Conservation (phyloP, 1,140 invertebrate species). For the Rhynchophorus ferrugineus region DNA sequence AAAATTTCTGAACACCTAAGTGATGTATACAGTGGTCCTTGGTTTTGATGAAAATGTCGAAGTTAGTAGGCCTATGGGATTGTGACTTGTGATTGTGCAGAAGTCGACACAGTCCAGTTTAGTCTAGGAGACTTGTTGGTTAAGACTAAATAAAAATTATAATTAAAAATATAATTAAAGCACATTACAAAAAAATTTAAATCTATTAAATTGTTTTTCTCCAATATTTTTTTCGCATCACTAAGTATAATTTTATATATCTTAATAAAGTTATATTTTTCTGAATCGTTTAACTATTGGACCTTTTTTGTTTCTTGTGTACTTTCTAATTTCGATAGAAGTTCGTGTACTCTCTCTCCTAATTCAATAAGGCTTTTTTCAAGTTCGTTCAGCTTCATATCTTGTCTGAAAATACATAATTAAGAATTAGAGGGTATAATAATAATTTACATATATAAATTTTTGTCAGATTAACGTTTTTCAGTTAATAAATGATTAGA, state of each 20-base stretch:
- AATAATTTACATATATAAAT: too few species aligned
- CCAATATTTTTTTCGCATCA: not conserved
- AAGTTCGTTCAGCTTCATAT: conserved; percentile 12
- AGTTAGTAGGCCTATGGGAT: too few species aligned
- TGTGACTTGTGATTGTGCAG: too few species aligned
- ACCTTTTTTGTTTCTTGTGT: conserved; percentile 12
- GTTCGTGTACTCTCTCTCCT: conserved; percentile 8
- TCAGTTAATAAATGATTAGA: too few species aligned
- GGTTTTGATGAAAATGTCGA: too few species aligned
- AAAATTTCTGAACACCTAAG: too few species aligned
- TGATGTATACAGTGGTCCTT: too few species aligned
- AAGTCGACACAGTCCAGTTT: too few species aligned
- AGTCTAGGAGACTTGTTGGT: too few species aligned
- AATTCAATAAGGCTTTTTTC: conserved; percentile 10
- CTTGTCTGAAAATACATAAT: conserved; percentile 5
- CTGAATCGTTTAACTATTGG: not conserved
- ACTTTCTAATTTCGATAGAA: conserved; percentile 12
- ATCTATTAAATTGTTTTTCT: not conserved
- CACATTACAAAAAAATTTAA: not conserved
- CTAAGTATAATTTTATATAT: not conserved
- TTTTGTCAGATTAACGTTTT: too few species aligned
- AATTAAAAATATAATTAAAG: conserved; percentile 8
- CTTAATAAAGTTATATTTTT: not conserved
- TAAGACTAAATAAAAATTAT: too few species aligned
- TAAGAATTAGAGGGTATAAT: too few species aligned